phyloP scores from a whole-genome alignment of 1,140 invertebrate genomes.

The Belonocnema kinseyi region DNA sequence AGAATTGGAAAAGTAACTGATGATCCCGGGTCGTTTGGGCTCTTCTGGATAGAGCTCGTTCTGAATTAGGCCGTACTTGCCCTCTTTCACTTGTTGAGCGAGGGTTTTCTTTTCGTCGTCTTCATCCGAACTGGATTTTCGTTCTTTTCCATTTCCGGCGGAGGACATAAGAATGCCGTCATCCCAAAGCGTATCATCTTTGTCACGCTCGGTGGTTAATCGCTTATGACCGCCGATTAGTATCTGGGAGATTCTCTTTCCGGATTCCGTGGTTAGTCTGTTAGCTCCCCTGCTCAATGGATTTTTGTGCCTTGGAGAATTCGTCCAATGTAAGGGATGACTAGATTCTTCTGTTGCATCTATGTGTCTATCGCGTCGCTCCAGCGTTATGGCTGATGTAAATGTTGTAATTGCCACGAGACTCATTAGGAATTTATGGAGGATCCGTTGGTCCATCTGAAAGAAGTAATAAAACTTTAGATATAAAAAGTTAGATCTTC shows the following conservation, averaged over 20 bases:
- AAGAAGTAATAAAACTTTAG: conserved; percentile 39
- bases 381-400: conserved; percentile 46
- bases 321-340: conserved; percentile 47
- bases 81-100: conserved; percentile 89
- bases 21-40: conserved; percentile 84
- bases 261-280: conserved; percentile 57
- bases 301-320: conserved; percentile 33
- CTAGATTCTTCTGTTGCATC: conserved; percentile 52
- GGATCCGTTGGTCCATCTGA: conserved; percentile 62
- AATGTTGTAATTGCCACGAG: conserved; percentile 51
- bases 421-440: conserved; percentile 40
- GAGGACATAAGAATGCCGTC: conserved; percentile 81
- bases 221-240: conserved; percentile 78
- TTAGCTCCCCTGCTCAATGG: conserved; percentile 42
- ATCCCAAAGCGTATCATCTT: conserved; percentile 78
- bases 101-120: conserved; percentile 89
- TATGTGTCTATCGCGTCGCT: conserved; percentile 30
- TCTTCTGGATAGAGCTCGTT: conserved; percentile 85
- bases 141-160: conserved; percentile 80
- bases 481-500: neutral
- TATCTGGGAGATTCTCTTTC: conserved; percentile 71
- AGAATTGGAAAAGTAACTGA: conserved; percentile 86
- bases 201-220: neutral
- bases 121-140: conserved; percentile 75
- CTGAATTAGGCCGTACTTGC: conserved; percentile 92